Evolutionary conservation across 2,888 invertebrate genomes (phyloP).

Genomic region (Caenorhabditis parvicauda): DNA sequence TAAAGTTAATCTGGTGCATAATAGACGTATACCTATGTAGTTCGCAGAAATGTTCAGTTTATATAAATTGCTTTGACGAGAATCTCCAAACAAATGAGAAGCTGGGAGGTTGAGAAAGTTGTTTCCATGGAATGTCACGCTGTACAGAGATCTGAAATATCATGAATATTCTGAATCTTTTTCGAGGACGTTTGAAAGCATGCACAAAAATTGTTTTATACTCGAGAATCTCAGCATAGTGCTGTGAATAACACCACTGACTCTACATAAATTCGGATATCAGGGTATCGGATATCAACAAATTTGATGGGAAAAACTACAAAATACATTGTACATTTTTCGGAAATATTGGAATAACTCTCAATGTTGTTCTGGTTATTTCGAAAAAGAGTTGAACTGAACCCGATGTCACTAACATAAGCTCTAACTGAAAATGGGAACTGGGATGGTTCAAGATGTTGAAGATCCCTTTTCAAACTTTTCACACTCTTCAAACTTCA

Average conservation of each 20-base stretch:
- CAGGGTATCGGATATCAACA: too few relatives aligned
- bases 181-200: not conserved
- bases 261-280: too few relatives aligned
- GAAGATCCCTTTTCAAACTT: too few relatives aligned
- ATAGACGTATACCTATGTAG: slow-evolving; percentile 49
- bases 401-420: too few relatives aligned
- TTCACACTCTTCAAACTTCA: too few relatives aligned
- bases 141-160: slow-evolving; percentile 39
- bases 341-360: too few relatives aligned
- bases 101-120: slow-evolving; percentile 61
- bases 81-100: slow-evolving; percentile 51
- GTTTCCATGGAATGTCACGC: slow-evolving; percentile 61
- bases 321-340: too few relatives aligned
- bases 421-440: too few relatives aligned
- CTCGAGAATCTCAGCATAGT: not conserved
- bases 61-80: slow-evolving; percentile 40
- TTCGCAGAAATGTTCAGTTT: slow-evolving; percentile 61
- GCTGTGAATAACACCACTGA: not conserved
- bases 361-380: too few relatives aligned
- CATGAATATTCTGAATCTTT: not conserved
- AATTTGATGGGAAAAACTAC: too few relatives aligned
- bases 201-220: not conserved
- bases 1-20: not conserved
- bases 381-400: too few relatives aligned
- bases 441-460: too few relatives aligned